Evolutionary conservation across 2,113 vertebrate species (phyloP), one percentile per base, ranked within the genome.

Genomic region (Panthera leo): DNA sequence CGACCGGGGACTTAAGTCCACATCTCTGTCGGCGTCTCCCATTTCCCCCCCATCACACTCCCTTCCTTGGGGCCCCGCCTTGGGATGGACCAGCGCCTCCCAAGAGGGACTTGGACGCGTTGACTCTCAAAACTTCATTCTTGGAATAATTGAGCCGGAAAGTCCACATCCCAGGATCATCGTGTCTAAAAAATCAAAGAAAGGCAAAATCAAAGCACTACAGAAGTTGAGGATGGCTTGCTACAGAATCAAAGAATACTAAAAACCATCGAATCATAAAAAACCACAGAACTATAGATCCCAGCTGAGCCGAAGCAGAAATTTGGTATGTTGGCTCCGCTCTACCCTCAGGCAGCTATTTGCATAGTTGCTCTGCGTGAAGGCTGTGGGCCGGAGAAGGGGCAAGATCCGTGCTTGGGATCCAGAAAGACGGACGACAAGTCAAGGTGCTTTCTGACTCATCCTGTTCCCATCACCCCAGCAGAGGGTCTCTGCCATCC

Each of bases 101-200:
- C 67, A 39, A 63, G 51, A 51, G 27, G 13, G 76, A 16, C 68
- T 78, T 76, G 21, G 51, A 82, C 16, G 42, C 31, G 2, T 5
- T 42, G 53, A 85, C 85, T 80, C 4, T 6, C 51, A 91, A 93
- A 15, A 25, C 55, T 82, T 51, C 36, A 70, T 76, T 82, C 67
- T 42, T 39, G 29, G 61, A 75, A 76, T 95, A 94, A 89, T 19
- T 86, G 91, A 97, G 73, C 39, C 73, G 51, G 31, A 91, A 51
- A 86, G 85, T 34, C 34, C 53, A 45, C 68, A 91, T 87, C 68
- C 75, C 91, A 39, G 63, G 89, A 95, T 94, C 45, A 79, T 89
- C 42, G 0, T 39, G 75, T 61, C 97, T 92, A 68, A 82, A 82
- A 88, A 92, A 97, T 96, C 80, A 96, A 96, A 96, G 89, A 95